These are phyloP conservation scores for Dilophus febrilis DNA, from an alignment of 2,888 invertebrate genomes.

Conservation along the genomic window DNA sequence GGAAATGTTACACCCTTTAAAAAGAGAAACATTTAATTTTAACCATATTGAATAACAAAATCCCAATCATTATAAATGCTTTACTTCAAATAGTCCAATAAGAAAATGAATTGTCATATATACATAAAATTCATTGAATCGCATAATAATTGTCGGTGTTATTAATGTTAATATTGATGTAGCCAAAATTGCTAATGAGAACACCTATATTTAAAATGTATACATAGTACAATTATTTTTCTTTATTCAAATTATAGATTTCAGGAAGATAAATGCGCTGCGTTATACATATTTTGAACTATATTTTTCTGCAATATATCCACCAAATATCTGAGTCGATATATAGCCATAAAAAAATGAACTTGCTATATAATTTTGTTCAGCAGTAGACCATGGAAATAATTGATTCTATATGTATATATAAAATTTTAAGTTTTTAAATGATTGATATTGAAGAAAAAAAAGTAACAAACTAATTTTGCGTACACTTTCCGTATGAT, in stretches of 20 bases:
- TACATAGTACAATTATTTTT: too few relatives aligned
- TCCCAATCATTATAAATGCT: too few relatives aligned
- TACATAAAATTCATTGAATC: conserved; percentile 46
- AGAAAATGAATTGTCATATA: conserved; percentile 55
- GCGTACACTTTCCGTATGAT: too few relatives aligned
- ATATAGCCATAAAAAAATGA: conserved; percentile 73
- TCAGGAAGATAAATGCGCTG: too few relatives aligned
- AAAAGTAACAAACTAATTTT: too few relatives aligned
- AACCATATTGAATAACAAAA: too few relatives aligned
- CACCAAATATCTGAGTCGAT: conserved; percentile 57
- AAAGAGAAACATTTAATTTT: too few relatives aligned
- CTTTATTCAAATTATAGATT: too few relatives aligned
- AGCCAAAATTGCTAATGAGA: too few relatives aligned
- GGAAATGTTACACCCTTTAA: conserved; percentile 22
- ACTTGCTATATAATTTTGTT: conserved; percentile 54
- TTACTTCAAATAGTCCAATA: conserved; percentile 56
- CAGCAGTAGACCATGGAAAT: conserved; percentile 53
- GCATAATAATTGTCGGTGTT: conserved; percentile 47
- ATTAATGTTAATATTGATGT: conserved; percentile 52
- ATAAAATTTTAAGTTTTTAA: too few relatives aligned
- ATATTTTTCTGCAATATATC: conserved; percentile 56
- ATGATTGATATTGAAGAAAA: too few relatives aligned
- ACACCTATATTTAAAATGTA: too few relatives aligned
- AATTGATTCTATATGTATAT: conserved; percentile 46
- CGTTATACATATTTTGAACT: conserved; percentile 45